phyloP scores from a whole-genome alignment of 30 jellyfish, hydroid and myxozoan genomes.

The Haliclystus octoradiatus region DNA sequence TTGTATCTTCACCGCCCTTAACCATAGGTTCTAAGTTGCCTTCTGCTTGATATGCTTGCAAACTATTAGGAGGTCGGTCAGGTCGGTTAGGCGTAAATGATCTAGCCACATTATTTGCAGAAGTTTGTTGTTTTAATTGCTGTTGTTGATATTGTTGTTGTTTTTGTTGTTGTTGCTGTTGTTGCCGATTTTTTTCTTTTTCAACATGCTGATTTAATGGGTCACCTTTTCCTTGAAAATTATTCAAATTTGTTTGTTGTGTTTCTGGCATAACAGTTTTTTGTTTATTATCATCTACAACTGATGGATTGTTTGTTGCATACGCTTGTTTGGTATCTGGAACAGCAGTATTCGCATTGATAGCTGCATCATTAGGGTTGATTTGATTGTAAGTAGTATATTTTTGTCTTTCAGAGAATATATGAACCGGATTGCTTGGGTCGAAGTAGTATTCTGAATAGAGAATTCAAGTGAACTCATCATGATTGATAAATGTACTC shows the following conservation, averaged over 20 bases:
- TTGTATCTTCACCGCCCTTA: neutral
- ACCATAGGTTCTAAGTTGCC: neutral
- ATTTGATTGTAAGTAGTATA: neutral
- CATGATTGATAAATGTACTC: too few species aligned
- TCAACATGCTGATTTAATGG: neutral
- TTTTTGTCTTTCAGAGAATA: slow-evolving; percentile 13
- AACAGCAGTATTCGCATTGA: too few species aligned
- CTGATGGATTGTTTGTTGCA: too few species aligned
- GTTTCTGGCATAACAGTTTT: neutral
- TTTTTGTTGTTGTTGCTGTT: neutral
- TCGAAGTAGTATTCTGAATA: slow-evolving; percentile 46
- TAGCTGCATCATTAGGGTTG: too few species aligned
- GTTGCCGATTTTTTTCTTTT: neutral
- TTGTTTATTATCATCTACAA: too few species aligned
- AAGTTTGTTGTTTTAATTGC: neutral
- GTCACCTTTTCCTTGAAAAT: neutral
- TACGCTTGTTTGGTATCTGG: too few species aligned
- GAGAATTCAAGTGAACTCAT: too few species aligned
- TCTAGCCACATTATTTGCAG: neutral
- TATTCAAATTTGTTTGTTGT: neutral
- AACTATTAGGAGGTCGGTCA: too few species aligned
- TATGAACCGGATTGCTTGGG: slow-evolving; percentile 55
- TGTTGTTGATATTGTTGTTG: neutral
- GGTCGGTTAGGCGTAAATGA: neutral
- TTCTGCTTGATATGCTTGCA: neutral